A percentile compares a stretch with the other conserved stretches of the same genome.
Conservation (phyloP, 2,113 vertebrate species). For the Colius striatus region DNA sequence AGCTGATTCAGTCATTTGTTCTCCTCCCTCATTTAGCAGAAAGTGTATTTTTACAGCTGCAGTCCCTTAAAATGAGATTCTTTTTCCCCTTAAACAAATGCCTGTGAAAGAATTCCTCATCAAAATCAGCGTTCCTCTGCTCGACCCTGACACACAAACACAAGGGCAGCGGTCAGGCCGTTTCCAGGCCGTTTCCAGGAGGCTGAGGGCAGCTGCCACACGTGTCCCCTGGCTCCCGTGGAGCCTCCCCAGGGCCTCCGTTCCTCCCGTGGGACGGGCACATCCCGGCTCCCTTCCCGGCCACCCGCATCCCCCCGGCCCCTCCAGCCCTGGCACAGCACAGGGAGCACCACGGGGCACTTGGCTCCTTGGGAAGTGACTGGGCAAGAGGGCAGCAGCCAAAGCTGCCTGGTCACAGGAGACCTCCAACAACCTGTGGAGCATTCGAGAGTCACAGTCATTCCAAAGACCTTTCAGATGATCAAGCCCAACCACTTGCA, state of each 20-base stretch:
- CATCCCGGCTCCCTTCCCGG: not conserved
- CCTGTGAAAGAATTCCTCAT: constrained; percentile 73
- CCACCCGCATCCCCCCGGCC: not conserved
- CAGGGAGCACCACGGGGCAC: not conserved
- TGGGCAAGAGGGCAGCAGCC: not conserved
- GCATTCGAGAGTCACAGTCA: too few relatives aligned
- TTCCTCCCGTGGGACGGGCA: not conserved
- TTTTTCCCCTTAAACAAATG: constrained; percentile 73
- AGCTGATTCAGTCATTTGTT: constrained; percentile 73
- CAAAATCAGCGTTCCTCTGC: constrained; percentile 71
- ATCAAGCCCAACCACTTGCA: not conserved
- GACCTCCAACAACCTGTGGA: not conserved
- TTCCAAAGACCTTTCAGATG: too few relatives aligned
- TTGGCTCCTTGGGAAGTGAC: not conserved
- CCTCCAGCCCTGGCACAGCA: not conserved
- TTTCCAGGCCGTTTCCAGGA: not conserved
- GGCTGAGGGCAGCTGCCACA: not conserved
- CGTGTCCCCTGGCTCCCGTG: not conserved
- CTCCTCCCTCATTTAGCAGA: constrained; percentile 60
- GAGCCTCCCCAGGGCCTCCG: not conserved
- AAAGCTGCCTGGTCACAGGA: not conserved
- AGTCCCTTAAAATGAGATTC: constrained; percentile 75
- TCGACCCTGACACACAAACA: constrained; percentile 35
- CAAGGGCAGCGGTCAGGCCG: not conserved
- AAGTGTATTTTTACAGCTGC: constrained; percentile 81